Conservation (phyloP, 2,113 vertebrate genomes). For the Elaphurus davidianus region DNA sequence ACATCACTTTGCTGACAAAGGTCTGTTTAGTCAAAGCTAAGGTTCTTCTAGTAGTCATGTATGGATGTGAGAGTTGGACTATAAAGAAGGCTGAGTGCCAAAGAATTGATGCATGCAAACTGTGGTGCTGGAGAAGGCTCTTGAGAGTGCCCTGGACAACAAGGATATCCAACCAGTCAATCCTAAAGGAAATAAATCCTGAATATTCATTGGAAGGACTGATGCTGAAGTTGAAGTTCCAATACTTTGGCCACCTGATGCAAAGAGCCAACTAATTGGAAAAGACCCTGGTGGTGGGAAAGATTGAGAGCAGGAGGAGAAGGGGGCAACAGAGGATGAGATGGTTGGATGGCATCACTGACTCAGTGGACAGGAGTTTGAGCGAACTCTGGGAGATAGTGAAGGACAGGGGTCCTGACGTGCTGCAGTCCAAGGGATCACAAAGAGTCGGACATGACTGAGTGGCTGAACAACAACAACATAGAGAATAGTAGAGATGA, state of each 20-base stretch:
- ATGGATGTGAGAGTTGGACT: not conserved
- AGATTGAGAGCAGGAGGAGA: not conserved
- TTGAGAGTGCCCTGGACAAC: not conserved
- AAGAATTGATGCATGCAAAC: not conserved
- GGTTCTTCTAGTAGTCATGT: not conserved
- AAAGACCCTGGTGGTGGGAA: not conserved
- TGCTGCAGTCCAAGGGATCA: not conserved
- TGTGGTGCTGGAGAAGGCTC: not conserved
- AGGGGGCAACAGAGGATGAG: not conserved
- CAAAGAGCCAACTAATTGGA: not conserved
- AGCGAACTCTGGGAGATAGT: not conserved
- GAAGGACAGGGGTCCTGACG: not conserved
- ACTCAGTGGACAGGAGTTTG: not conserved
- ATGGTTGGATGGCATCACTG: not conserved
- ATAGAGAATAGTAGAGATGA: not conserved
- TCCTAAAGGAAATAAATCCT: not conserved
- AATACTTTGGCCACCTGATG: not conserved
- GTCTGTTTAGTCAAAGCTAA: not conserved
- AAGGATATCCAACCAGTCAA: not conserved
- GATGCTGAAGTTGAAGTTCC: not conserved
- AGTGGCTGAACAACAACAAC: not conserved
- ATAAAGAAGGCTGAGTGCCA: not conserved
- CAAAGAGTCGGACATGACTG: not conserved
- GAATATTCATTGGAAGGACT: not conserved
- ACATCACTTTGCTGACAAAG: not conserved